Evolutionary conservation across 2,888 invertebrate genomes (phyloP), one percentile per base, ranked within the genome.

Genomic region (Pyrochroa serraticornis): DNA sequence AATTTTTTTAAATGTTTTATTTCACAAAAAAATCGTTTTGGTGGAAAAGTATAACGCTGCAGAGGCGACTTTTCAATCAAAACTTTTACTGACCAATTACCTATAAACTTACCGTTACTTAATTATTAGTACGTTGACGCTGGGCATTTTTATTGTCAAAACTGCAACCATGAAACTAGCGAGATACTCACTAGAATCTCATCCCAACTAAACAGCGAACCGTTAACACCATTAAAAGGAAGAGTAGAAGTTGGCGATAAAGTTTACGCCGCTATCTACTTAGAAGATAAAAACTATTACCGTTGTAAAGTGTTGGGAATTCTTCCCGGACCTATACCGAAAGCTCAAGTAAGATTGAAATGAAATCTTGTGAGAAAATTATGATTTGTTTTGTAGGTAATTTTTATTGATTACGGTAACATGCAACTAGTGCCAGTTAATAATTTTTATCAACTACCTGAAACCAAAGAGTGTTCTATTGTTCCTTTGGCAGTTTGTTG

Each of bases 341-440:
- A 50, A 13, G 64, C 58, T 9, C 64, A 66, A 38, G 67, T 70
- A 50, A 32, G 47, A 39, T 14, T 10, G 10, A 12, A 7, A 5
- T 14, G 7, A 8, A 6, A 10, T 32, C 7, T 34, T 34, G 1
- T 30, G 7, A n/a, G 8, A 31, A 30, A 38, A 48, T 38, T 7
- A 10, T n/a, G 12, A 35, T 9, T 51, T 41, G 58, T 41, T 42
- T 72, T 73, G 31, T 75, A 89, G 85, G 85, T 94, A 3, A 81
- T 85, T 47, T 93, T 89, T 74, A 85, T 95, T 46, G 95, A 96
- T 80, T 90, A 85, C 76, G 95, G 95, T 9, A 85, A 86, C 66
- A 80, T 75, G 10, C 82, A 79, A 0, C 77, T 79, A 37, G 78
- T 89, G 32, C 71, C 75, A 46, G 64, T 74, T 46, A 70, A 78